Percentiles rank a stretch among this genome's conserved stretches.
These are phyloP conservation scores for Hypsibius dujardini DNA, from an alignment of 1,140 invertebrate genomes.

Conservation along the genomic window DNA sequence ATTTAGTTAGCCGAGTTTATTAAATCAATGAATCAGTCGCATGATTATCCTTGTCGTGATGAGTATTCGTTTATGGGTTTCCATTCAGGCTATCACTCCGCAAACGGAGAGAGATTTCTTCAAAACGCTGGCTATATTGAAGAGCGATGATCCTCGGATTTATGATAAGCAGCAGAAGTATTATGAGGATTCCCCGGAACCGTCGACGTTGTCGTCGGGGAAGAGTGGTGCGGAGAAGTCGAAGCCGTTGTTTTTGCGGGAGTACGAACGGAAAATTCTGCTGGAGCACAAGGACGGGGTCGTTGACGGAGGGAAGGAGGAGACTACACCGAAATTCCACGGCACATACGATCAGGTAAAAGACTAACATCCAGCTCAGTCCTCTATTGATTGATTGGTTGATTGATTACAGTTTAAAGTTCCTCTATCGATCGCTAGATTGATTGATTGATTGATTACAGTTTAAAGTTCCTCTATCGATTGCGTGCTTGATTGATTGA, in stretches of 20 bases:
- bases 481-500: no score
- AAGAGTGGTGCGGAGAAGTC: slow-evolving; percentile 28
- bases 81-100: slow-evolving; percentile 33
- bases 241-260: slow-evolving; percentile 50
- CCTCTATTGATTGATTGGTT: background rate
- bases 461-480: no score
- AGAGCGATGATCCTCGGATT: slow-evolving; percentile 68
- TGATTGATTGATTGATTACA: no score
- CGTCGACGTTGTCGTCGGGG: slow-evolving; percentile 25
- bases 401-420: background rate
- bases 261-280: slow-evolving; percentile 60
- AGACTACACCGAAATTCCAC: background rate
- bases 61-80: slow-evolving; percentile 9
- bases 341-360: background rate
- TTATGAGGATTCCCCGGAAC: slow-evolving; percentile 40
- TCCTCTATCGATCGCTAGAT: background rate
- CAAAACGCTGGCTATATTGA: slow-evolving; percentile 60
- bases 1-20: no score
- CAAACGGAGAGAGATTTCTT: slow-evolving; percentile 66
- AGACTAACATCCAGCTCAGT: background rate
- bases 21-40: no score
- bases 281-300: slow-evolving; percentile 45
- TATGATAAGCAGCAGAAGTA: slow-evolving; percentile 58
- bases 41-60: no score
- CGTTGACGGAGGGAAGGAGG: slow-evolving; percentile 31